phyloP scores from a whole-genome alignment of 2,888 invertebrate genomes.

The Tetramorium bicarinatum region DNA sequence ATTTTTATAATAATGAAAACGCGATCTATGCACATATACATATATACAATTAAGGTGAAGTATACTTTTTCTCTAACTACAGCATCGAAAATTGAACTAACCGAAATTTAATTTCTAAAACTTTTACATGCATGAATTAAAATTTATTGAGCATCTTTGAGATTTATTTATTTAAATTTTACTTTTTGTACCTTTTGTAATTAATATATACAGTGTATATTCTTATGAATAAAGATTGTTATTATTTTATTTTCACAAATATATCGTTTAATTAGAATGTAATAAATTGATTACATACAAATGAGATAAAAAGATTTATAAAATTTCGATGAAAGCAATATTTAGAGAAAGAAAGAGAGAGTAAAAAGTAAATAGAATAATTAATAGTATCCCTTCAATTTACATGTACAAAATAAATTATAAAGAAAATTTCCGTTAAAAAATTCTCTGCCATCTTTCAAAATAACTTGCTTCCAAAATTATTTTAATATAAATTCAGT shows the following conservation, averaged over 20 bases:
- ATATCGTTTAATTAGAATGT: background rate
- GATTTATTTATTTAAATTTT: background rate
- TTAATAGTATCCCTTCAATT: background rate
- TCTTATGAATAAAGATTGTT: background rate
- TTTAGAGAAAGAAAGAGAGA: background rate
- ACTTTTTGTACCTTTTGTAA: slow-evolving; percentile 4
- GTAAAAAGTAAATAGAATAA: background rate
- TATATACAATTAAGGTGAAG: background rate
- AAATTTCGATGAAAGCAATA: slow-evolving; percentile 3
- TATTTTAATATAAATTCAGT: background rate
- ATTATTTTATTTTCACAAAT: background rate
- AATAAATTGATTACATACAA: background rate
- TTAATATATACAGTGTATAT: background rate
- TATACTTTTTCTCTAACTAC: background rate
- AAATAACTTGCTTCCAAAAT: background rate
- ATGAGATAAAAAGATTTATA: background rate
- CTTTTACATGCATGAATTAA: background rate
- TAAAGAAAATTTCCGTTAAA: background rate
- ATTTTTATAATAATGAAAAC: background rate
- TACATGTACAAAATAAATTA: background rate
- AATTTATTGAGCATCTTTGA: background rate
- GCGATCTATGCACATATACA: background rate
- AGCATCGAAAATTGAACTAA: slow-evolving; percentile 33
- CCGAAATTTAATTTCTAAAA: background rate
- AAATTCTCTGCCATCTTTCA: background rate